These are phyloP conservation scores for Rhodinocichla rosea DNA, from an alignment of 2,113 vertebrate species.

Conservation along the genomic window DNA sequence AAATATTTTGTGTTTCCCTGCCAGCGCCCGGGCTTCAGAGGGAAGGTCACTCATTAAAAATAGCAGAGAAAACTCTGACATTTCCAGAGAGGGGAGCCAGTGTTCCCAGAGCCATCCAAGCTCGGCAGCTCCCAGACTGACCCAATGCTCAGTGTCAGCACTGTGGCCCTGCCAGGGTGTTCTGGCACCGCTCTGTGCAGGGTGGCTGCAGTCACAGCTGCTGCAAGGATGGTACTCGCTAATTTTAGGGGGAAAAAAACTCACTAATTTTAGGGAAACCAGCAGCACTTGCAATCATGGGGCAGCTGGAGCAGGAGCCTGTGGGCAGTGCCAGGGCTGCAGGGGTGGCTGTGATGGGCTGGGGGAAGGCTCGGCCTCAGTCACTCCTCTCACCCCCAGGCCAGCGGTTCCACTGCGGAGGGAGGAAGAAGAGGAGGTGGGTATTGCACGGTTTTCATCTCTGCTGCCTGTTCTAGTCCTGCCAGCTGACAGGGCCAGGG, in stretches of 20 bases:
- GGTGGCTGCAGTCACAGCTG: accelerated
- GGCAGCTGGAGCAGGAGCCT: not conserved
- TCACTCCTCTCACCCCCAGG: slow-evolving; percentile 60
- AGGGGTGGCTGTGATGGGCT: not conserved
- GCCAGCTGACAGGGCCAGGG: not conserved
- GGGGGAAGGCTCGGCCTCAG: not conserved
- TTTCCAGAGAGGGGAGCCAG: not conserved
- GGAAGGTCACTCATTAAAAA: slow-evolving; percentile 56
- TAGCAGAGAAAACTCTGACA: slow-evolving; percentile 39
- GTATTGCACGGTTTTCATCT: not conserved
- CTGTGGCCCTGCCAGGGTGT: not conserved
- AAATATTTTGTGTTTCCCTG: slow-evolving; percentile 34
- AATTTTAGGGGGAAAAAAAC: not conserved
- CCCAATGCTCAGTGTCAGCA: accelerated
- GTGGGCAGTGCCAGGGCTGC: not conserved
- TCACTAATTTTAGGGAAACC: not conserved
- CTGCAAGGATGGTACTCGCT: accelerated
- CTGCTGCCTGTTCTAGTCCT: not conserved
- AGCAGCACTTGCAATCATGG: accelerated
- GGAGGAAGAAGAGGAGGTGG: slow-evolving; percentile 70
- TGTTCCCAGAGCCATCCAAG: not conserved
- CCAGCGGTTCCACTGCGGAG: slow-evolving; percentile 78
- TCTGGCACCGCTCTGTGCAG: not conserved
- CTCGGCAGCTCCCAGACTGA: not conserved
- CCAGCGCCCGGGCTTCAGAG: not conserved